Evolutionary conservation across 1,140 invertebrate genomes (phyloP).

Genomic region (Phymastichus coffea): DNA sequence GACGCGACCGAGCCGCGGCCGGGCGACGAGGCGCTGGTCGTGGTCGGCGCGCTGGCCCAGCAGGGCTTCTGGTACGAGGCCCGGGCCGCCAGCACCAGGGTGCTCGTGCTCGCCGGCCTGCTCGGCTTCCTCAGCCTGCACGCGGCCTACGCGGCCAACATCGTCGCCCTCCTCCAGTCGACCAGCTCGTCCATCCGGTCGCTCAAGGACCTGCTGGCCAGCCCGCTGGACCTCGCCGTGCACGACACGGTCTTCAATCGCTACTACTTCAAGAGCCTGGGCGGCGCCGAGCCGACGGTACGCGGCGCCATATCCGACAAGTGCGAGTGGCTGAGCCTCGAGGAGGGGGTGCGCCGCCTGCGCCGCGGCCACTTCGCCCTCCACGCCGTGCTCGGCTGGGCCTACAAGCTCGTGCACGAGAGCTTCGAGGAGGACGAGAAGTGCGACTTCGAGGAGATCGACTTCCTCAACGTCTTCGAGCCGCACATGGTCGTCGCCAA

Average conservation of each 20-base stretch:
- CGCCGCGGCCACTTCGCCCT: slow-evolving; percentile 65
- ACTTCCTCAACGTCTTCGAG: slow-evolving; percentile 61
- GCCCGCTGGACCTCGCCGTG: slow-evolving; percentile 61
- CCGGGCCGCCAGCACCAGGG: slow-evolving; percentile 35
- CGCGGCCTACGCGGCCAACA: slow-evolving; percentile 67
- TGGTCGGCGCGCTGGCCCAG: slow-evolving; percentile 41
- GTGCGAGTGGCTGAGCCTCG: slow-evolving; percentile 58
- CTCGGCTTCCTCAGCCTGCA: slow-evolving; percentile 51
- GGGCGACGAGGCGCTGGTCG: slow-evolving; percentile 40
- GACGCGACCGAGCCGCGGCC: slow-evolving; percentile 25
- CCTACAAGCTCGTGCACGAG: slow-evolving; percentile 65
- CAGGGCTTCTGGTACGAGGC: slow-evolving; percentile 45
- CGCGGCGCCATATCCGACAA: slow-evolving; percentile 28
- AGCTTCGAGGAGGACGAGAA: slow-evolving; percentile 68
- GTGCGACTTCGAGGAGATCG: slow-evolving; percentile 65
- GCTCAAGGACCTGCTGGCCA: slow-evolving; percentile 60
- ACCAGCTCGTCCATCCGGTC: slow-evolving; percentile 63
- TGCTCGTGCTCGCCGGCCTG: slow-evolving; percentile 42
- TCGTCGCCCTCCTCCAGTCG: slow-evolving; percentile 65
- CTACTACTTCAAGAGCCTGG: slow-evolving; percentile 58
- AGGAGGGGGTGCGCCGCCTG: slow-evolving; percentile 61
- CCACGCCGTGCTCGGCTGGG: slow-evolving; percentile 62
- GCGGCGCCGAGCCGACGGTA: slow-evolving; percentile 61
- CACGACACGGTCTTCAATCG: slow-evolving; percentile 65
- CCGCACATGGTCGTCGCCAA: slow-evolving; percentile 62